A percentile compares a stretch with the other conserved stretches of the same genome.
Conservation (phyloP, 2,888 invertebrate species). For the Pristionchus japonicus region DNA sequence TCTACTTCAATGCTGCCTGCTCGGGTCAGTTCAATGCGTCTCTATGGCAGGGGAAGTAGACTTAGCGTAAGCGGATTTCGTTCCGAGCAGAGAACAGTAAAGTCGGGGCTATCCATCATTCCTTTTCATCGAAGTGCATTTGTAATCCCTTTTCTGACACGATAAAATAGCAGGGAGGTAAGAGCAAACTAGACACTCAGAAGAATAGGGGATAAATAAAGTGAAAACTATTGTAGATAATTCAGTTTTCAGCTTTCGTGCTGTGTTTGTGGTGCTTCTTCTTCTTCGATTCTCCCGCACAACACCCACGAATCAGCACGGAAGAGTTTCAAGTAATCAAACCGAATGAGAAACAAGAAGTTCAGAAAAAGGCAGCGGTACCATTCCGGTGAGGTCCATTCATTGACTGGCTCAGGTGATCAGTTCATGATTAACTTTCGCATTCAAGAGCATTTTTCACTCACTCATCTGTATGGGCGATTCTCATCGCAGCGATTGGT, state of each 20-base stretch:
- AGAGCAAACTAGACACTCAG: background rate
- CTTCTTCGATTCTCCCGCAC: constrained; percentile 50
- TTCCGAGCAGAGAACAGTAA: background rate
- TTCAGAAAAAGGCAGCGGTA: background rate
- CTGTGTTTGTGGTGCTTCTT: constrained; percentile 49
- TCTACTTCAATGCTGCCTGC: constrained; percentile 48
- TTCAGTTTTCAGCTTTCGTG: background rate
- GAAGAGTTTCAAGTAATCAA: constrained; percentile 48
- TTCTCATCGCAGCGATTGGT: constrained; percentile 51
- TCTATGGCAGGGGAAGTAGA: background rate
- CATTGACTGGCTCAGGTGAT: too few relatives aligned
- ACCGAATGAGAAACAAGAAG: background rate
- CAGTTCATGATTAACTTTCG: background rate
- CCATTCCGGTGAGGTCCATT: constrained; percentile 4
- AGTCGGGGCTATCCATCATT: background rate
- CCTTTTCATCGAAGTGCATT: background rate
- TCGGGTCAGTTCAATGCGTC: constrained; percentile 11
- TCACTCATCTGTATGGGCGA: constrained; percentile 49
- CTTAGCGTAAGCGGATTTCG: background rate
- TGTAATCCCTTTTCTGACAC: background rate
- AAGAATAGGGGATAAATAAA: too few relatives aligned
- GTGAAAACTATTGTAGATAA: too few relatives aligned
- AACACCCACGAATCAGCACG: constrained; percentile 49
- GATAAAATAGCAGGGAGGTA: too few relatives aligned
- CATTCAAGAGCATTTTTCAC: constrained; percentile 49